phyloP scores from a whole-genome alignment of 2,797 vertebrate genomes.

The Sebastes wilsoni region DNA sequence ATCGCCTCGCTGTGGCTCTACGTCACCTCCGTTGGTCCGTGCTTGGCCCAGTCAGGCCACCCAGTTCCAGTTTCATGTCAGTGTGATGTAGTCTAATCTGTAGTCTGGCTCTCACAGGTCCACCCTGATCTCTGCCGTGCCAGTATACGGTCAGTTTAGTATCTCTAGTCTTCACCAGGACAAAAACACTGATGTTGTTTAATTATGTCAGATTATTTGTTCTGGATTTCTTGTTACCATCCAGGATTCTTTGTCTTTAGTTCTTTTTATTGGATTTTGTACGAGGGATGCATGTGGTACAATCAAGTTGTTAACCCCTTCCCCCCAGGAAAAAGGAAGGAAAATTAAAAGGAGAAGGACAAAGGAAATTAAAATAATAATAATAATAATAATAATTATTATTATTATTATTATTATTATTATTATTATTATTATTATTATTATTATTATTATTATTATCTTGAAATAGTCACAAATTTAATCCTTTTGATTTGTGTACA shows the following conservation, averaged over 20 bases:
- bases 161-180: neutral
- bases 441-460: too few relatives aligned
- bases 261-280: too few relatives aligned
- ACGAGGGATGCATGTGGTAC: too few relatives aligned
- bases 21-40: neutral
- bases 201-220: neutral
- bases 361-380: too few relatives aligned
- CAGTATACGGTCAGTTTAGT: constrained; percentile 18
- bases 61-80: neutral
- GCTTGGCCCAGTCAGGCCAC: neutral
- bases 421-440: too few relatives aligned
- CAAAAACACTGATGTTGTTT: neutral
- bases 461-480: too few relatives aligned
- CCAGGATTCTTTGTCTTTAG: neutral
- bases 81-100: constrained; percentile 33
- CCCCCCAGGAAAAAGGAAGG: too few relatives aligned
- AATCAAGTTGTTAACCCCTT: too few relatives aligned
- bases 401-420: too few relatives aligned
- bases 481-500: rapidly evolving
- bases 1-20: neutral
- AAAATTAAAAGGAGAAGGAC: too few relatives aligned
- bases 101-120: constrained; percentile 27
- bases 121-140: constrained; percentile 9
- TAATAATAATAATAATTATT: too few relatives aligned
- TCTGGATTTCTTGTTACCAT: neutral